A percentile compares a stretch with the other conserved stretches of the same genome.
These are phyloP conservation scores for Ursus arctos DNA, from an alignment of 2,113 vertebrate genomes.

Conservation along the genomic window DNA sequence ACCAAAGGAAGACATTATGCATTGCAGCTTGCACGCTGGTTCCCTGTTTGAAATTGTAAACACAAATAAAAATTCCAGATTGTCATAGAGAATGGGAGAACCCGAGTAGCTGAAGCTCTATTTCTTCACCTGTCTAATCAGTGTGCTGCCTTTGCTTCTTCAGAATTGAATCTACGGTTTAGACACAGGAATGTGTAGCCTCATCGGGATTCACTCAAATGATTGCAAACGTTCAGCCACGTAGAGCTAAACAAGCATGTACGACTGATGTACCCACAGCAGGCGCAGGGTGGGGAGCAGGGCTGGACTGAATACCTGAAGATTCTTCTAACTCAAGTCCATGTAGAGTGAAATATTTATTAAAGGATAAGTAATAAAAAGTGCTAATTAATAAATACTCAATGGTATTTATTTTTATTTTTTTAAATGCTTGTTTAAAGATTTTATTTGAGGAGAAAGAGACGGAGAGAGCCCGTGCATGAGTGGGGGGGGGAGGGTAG, in stretches of 20 bases:
- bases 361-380: neutral
- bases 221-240: neutral
- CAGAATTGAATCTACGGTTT: neutral
- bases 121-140: neutral
- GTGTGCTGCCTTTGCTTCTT: neutral
- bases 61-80: conserved; percentile 7
- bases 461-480: neutral
- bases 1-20: neutral
- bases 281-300: rapidly evolving
- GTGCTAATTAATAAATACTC: neutral
- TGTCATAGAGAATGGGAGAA: neutral
- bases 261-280: neutral
- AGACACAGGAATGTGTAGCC: neutral
- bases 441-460: neutral
- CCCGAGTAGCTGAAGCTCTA: neutral
- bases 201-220: neutral
- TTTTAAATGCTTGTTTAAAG: neutral
- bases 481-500: neutral
- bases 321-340: neutral
- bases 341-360: neutral
- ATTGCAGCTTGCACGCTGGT: neutral
- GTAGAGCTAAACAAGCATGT: conserved; percentile 29
- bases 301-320: neutral
- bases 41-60: conserved; percentile 32
- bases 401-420: neutral